Base-by-base conservation (phyloP, 2,797 vertebrate species). In the Melanogrammus aeglefinus region DNA sequence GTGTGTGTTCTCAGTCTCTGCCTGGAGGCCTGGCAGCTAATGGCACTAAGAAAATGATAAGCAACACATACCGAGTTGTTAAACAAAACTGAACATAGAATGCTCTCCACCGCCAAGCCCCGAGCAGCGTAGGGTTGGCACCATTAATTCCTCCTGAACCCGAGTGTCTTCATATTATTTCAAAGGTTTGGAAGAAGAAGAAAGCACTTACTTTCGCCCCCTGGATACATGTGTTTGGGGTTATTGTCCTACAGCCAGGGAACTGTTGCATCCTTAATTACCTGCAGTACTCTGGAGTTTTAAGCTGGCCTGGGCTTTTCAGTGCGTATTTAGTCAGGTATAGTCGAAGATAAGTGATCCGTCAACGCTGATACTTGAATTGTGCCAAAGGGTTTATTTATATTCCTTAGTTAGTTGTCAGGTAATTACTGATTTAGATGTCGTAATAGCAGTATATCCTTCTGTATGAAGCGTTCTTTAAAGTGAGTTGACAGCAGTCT, bases 1-100 rank as follows among this genome's bases (percentile, higher is more conserved):
- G 29, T 70, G 77, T 76, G 77, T 74, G 33, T 73, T 69, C 63
- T 69, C 63, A 27, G n/a, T 69, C 78, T 72, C 44, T 41, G 75
- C 85, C 72, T 35, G 33, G 76, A 80, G 82, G 88, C 88, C 86
- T 82, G 33, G 63, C 36, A 88, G 86, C 83, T 91, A 89, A 90
- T 83, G 87, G 84, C 86, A 80, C 83, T 74, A 82, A 91, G 83
- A 74, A 89, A 88, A 89, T 88, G 83, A 89, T 90, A 90, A 91
- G 88, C 81, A 88, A 91, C 85, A 86, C 84, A 83, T 84, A 90
- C 80, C 84, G 10, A 81, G 86, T 88, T 89, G 88, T 92, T 91
- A 83, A 92, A 91, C 86, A 92, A 90, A 90, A 84, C 83, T 38
- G 47, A 83, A 88, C 87, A 88, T 81, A 79, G 86, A 83, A 83